Evolutionary conservation across 1,140 invertebrate genomes (phyloP), one percentile per base, ranked within the genome.

Genomic region (Oncopeltus fasciatus): DNA sequence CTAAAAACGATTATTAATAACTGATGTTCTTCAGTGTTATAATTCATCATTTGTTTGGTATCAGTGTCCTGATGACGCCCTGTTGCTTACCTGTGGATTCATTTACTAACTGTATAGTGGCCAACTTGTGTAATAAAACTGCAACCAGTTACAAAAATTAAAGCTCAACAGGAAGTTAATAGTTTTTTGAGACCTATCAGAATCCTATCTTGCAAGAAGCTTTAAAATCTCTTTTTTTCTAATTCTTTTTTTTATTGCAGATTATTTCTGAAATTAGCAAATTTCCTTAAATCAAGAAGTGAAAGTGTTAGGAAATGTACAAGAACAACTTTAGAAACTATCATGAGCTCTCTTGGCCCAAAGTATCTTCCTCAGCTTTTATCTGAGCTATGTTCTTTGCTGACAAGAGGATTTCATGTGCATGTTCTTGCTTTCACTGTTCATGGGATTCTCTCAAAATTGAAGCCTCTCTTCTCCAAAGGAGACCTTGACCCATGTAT

Each of bases 391-490:
- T 84, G 83, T 46, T 75, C 85, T 16, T 73, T 92, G 8, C 76
- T 98, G 56, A 90, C 82, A 0, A 82, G 85, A 72, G 95, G 95
- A 11, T 98, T 89, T 70, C 93, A 97, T 78, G 81, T 95, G 20
- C 94, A 98, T 69, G 92, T 98, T 0, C 76, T 98, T 16, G 86
- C 86, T 2, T 94, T 83, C 65, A 95, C 94, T 0, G 80, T 95
- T 2, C 89, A 97, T 72, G 79, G 84, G 0, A 77, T 98, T 2
- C 71, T 98, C 14, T 79, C 81, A 56, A 79, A 81, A 43, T 72
- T 97, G 56, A 83, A 84, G 66, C 67, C 74, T 1, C 73, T 72
- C 2, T 82, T 92, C 49, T 76, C 82, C 69, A 75, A 83, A 1
- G 81, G 78, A 0, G 85, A 95, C 72, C 80, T 98, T 9, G 87